A percentile compares a stretch with the other conserved stretches of the same genome.
Evolutionary conservation across 2,797 vertebrate genomes (phyloP).

Genomic region (Pangasius macronema): DNA sequence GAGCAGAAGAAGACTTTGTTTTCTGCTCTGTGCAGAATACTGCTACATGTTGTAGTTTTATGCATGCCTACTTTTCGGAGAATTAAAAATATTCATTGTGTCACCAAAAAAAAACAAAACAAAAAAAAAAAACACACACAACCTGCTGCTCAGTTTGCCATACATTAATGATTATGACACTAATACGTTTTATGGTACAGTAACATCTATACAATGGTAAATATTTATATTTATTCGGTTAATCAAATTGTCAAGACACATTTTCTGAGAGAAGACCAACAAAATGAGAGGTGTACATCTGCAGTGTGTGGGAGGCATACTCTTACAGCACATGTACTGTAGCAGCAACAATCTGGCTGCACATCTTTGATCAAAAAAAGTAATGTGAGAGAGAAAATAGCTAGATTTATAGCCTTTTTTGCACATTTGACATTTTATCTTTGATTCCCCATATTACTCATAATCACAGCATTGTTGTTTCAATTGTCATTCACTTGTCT

Average conservation of each 20-base stretch:
- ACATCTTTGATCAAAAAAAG: constrained; percentile 35
- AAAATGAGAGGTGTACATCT: constrained; percentile 38
- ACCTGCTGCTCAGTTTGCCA: not conserved
- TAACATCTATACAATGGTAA: too few species aligned
- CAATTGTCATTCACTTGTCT: not conserved
- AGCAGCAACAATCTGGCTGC: constrained; percentile 33
- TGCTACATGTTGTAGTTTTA: not conserved
- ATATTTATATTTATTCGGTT: too few species aligned
- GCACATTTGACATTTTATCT: constrained; percentile 25
- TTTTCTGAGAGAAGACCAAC: constrained; percentile 27
- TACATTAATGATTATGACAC: not conserved
- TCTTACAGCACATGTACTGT: constrained; percentile 34
- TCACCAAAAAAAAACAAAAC: not conserved
- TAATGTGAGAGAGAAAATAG: constrained; percentile 6
- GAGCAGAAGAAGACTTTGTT: not conserved
- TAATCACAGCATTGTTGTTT: not conserved
- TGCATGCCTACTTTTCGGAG: not conserved
- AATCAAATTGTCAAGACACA: too few species aligned
- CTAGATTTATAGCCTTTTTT: not conserved
- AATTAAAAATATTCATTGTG: not conserved
- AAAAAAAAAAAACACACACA: not conserved
- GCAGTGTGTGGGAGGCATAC: constrained; percentile 49
- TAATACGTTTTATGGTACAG: too few species aligned
- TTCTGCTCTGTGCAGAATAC: not conserved
- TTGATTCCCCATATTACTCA: constrained; percentile 8